Base-by-base conservation (phyloP, 2,113 vertebrate genomes). In the Gobiocypris rarus region DNA sequence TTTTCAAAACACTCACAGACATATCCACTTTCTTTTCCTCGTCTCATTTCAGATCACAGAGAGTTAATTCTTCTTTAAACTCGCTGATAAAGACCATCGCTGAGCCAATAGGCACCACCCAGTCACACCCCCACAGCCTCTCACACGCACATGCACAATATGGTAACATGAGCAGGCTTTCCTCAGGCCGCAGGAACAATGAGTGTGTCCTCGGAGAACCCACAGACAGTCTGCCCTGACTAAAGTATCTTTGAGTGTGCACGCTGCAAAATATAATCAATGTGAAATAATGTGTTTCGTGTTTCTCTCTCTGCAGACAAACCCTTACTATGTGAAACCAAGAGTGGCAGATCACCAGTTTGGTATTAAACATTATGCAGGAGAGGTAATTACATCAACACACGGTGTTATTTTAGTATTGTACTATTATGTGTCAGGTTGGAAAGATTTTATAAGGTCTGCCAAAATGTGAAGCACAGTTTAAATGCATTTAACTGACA, bases 321-420 rank as follows among this genome's bases (percentile, higher is more conserved):
- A 98, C 90, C 93, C 92, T 0, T 97, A 94, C 90, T 98, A 97
- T 14, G 91, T 97, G 90, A 98, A 97, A 87, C 97, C 97, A 75
- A 91, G 96, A 81, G 96, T 97, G 87, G 95, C 94, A 38, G 97
- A 97, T 89, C 94, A 96, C 91, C 96, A 98, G 87, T 98, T 97
- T 93, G 96, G 96, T 82, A 97, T 98, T 90, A 96, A 93, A 86
- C 96, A 98, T 89, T 98, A 98, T 26, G 97, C 97, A 13, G 97
- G 96, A 88, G 96, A 98, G 96, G 97, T 98, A 90, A 92, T 92
- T 90, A 67, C 89, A 75, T 58, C 14, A 50, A 84, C 19, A 75
- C 24, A 54, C 61, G 34, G 59, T 52, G 45, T 5, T 52, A 48
- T 52, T 75, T 75, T 52, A 56, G 28, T 26, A 19, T 19, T 8